These are phyloP conservation scores for Pithys albifrons DNA, from an alignment of 2,113 vertebrate species.

Conservation along the genomic window DNA sequence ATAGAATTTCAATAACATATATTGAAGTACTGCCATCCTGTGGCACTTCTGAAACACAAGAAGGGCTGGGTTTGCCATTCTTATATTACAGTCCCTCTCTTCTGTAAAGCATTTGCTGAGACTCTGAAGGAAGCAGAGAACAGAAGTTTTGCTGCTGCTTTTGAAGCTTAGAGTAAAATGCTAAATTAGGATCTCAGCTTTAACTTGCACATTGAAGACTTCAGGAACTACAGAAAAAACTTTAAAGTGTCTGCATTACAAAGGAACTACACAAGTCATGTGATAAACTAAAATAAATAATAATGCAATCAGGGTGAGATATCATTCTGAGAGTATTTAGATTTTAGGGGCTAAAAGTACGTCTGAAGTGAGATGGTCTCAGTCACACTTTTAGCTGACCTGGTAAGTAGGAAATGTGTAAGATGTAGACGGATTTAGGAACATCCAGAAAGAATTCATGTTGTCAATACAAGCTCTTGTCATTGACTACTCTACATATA, in stretches of 20 bases:
- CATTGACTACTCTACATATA: not conserved
- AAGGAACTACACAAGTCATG: not conserved
- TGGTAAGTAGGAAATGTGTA: not conserved
- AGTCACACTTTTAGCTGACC: not conserved
- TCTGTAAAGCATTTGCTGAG: not conserved
- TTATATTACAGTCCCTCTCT: not conserved
- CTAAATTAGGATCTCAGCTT: not conserved
- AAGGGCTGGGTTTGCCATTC: not conserved
- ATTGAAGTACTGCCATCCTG: conserved; percentile 72
- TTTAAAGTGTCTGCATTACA: no score
- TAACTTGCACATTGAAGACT: not conserved
- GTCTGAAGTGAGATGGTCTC: not conserved
- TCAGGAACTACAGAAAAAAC: no score
- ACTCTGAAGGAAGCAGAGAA: not conserved
- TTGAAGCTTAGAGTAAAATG: not conserved
- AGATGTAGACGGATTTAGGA: not conserved
- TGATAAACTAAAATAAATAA: not conserved
- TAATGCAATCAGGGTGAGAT: not conserved
- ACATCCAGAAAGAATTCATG: not conserved
- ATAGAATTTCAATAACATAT: not conserved
- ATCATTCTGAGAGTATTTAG: not conserved
- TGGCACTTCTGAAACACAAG: conserved; percentile 50
- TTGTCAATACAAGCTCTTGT: not conserved
- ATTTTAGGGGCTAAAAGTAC: not conserved
- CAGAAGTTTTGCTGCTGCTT: not conserved